Evolutionary conservation across 2,888 invertebrate genomes (phyloP).

Genomic region (Eupithecia inturbata): DNA sequence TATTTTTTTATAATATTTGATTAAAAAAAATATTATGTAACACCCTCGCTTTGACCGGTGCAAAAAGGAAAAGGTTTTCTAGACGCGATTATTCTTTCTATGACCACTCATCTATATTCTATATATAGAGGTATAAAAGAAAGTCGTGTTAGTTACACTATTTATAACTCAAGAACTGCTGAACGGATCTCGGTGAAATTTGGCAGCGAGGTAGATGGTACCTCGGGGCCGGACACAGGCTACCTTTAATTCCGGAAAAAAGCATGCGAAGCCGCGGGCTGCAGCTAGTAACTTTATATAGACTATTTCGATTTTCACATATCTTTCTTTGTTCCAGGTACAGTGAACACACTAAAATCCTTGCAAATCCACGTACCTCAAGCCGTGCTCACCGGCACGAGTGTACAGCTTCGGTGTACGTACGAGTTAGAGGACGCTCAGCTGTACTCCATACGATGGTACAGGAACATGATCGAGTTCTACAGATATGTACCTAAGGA

Average conservation of each 20-base stretch:
- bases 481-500: conserved; percentile 90
- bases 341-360: conserved; percentile 72
- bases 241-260: too few species aligned
- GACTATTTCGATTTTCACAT: not conserved
- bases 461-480: conserved; percentile 89
- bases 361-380: conserved; percentile 82
- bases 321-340: conserved; percentile 64
- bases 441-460: conserved; percentile 91
- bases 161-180: too few species aligned
- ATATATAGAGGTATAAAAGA: too few species aligned
- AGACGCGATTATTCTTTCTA: not conserved
- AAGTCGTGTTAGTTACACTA: too few species aligned
- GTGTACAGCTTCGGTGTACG: conserved; percentile 81
- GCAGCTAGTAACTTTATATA: not conserved
- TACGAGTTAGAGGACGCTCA: conserved; percentile 86
- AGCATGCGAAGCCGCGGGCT: too few species aligned
- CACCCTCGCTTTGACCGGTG: not conserved
- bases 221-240: too few species aligned
- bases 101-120: too few species aligned
- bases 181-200: too few species aligned
- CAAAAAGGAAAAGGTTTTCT: not conserved
- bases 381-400: conserved; percentile 80
- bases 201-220: too few species aligned
- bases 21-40: not conserved
- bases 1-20: too few species aligned